These are phyloP conservation scores for Drosophila kepulauana DNA, from an alignment of 1,140 invertebrate species.

Conservation along the genomic window DNA sequence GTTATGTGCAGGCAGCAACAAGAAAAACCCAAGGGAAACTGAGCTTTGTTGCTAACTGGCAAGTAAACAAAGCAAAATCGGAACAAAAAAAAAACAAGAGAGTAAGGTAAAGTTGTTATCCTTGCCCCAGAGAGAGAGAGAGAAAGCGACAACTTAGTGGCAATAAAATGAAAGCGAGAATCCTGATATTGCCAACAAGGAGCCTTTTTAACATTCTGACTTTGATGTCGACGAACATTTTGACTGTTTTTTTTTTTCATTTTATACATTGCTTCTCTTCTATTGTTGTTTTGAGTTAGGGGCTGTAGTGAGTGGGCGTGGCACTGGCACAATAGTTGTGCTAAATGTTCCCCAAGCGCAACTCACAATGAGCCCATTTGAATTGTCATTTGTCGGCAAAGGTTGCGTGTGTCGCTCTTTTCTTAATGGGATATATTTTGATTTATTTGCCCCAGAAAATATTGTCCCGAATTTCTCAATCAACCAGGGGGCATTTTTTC, in stretches of 20 bases:
- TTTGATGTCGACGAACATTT: slow-evolving; percentile 54
- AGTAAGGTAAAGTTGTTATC: slow-evolving; percentile 36
- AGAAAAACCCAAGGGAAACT: slow-evolving; percentile 11
- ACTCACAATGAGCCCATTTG: slow-evolving; percentile 52
- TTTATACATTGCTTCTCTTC: neutral
- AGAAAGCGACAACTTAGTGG: slow-evolving; percentile 53
- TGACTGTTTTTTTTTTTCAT: slow-evolving; percentile 34
- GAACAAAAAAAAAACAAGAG: neutral
- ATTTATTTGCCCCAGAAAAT: slow-evolving; percentile 58
- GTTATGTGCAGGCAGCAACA: neutral
- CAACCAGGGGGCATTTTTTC: slow-evolving; percentile 2
- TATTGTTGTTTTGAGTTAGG: neutral
- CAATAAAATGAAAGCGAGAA: slow-evolving; percentile 68
- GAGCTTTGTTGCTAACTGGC: slow-evolving; percentile 16
- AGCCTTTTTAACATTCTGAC: slow-evolving; percentile 33
- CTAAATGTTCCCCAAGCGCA: slow-evolving; percentile 65
- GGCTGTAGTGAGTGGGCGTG: slow-evolving; percentile 1
- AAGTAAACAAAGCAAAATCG: slow-evolving; percentile 32
- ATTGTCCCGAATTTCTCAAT: neutral
- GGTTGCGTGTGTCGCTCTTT: slow-evolving; percentile 31
- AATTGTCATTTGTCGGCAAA: slow-evolving; percentile 59
- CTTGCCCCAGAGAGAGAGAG: slow-evolving; percentile 46
- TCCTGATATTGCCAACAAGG: slow-evolving; percentile 41
- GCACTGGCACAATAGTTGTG: slow-evolving; percentile 26
- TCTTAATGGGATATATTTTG: slow-evolving; percentile 64